These are phyloP conservation scores for Podocnemis expansa DNA, from an alignment of 2,113 vertebrate species.

Conservation along the genomic window DNA sequence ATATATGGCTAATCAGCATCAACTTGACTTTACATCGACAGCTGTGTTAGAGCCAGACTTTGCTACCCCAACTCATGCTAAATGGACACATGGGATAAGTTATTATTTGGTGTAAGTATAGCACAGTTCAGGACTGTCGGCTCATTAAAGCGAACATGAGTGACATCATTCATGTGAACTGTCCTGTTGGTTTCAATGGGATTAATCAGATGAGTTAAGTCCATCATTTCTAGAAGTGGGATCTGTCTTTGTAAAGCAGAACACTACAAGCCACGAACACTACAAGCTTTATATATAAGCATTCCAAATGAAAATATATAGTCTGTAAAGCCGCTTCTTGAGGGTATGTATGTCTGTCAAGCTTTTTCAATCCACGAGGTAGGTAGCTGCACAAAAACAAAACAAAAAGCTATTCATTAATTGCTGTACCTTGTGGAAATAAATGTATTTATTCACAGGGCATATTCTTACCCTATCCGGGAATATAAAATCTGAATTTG, in stretches of 20 bases:
- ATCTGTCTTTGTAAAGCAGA: background rate
- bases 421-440: background rate
- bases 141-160: background rate
- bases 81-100: accelerated
- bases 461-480: background rate
- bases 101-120: background rate
- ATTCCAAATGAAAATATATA: background rate
- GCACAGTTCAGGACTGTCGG: background rate
- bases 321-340: background rate
- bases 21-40: background rate
- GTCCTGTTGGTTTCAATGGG: background rate
- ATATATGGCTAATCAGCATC: background rate
- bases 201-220: background rate
- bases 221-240: background rate
- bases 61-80: background rate
- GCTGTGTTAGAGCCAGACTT: background rate
- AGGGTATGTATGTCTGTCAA: background rate
- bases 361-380: background rate
- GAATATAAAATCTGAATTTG: background rate
- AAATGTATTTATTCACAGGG: background rate
- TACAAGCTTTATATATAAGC: too few species aligned
- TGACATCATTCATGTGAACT: background rate
- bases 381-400: background rate
- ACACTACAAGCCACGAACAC: background rate
- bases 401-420: background rate